Base-by-base conservation (phyloP, 2,888 invertebrate genomes). In the Flexamia atlantica region DNA sequence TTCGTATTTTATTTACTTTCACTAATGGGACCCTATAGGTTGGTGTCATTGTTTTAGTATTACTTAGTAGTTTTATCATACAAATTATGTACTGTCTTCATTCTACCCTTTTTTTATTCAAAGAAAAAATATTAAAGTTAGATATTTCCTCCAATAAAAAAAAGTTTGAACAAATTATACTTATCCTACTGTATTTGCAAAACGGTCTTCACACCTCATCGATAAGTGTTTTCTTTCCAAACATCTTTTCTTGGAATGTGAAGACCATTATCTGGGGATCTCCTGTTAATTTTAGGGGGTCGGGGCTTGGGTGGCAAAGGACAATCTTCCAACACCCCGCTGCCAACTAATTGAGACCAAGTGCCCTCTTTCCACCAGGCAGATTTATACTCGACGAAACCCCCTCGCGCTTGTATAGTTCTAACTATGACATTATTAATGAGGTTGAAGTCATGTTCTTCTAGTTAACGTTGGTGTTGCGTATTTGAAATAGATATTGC, bases 331-430 rank as follows among this genome's bases (percentile, higher is more conserved):
- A 28, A 30, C 64, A 30, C 64, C 64, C 30, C 14, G 30, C 28
- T 64, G 64, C 64, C 5, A 64, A 64, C 64, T 64, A 64, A 64
- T 64, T 64, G 64, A 64, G 64, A 64, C 64, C 64, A 64, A 64
- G 7, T 64, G 64, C 28, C 23, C 57, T 12, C 57, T 57, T 23
- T 64, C 64, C 64, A 7, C 12, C 57, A 28, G 28, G 17, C 64
- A 28, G 64, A 64, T 64, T 64, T 64, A 64, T 64, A 1, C 30
- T 17, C 1, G 14, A 28, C 30, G 28, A 9, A 64, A 64, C 5
- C 17, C 28, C 64, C 64, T 28, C 30, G 3, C 12, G 30, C 64
- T 53, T 64, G 64, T 64, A 28, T 64, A 30, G 64, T 25, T 64
- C 64, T 14, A 57, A 57, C 57, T 57, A 57, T 57, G 20, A 23